Base-by-base conservation (phyloP, 2,888 invertebrate genomes). In the Trilocha varians region DNA sequence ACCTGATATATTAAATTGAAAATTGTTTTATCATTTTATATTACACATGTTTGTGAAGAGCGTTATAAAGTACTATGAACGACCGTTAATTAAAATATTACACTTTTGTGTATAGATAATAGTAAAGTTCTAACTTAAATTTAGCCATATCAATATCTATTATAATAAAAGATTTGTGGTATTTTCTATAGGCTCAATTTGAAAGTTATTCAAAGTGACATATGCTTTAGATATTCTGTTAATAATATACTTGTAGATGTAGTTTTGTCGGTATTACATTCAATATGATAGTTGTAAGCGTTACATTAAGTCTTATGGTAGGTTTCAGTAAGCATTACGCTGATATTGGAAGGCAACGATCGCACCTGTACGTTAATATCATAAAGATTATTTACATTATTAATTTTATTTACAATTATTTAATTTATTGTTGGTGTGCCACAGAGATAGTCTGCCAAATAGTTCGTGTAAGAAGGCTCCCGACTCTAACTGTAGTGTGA, bases 1-100 rank as follows among this genome's bases (percentile, higher is more conserved):
- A 84, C 84, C 79, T 86, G 86, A 85, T 84, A 77, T 80, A 79
- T 82, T 80, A 78, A 78, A 80, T 80, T 80, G 77, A 85, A 85
- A 85, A 86, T 86, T 86, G 87, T 87, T 87, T 86, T 87, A 87
- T 87, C 86, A 87, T 87, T 87, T 87, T 87, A 84, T 85, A 85
- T 84, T 80, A 77, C 80, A 82, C 84, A 85, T 83, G 84, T 83
- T 85, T 85, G 84, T 84, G 84, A 85, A 83, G 80, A 74, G 25
- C 80, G 83, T 83, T 84, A 82, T 61, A 78, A 78, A 77, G 80
- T 83, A 83, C 78, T 83, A 82, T 83, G 83, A 82, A 83, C 40
- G 40, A 83, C 80, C 71, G 80, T 85, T 84, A 83, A 79, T 73
- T 74, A 82, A 76, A 70, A 83, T 82, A 82, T 83, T 85, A 85